Evolutionary conservation across 2,888 invertebrate genomes (phyloP), one percentile per base, ranked within the genome.

Genomic region (Stratiomys singularior): DNA sequence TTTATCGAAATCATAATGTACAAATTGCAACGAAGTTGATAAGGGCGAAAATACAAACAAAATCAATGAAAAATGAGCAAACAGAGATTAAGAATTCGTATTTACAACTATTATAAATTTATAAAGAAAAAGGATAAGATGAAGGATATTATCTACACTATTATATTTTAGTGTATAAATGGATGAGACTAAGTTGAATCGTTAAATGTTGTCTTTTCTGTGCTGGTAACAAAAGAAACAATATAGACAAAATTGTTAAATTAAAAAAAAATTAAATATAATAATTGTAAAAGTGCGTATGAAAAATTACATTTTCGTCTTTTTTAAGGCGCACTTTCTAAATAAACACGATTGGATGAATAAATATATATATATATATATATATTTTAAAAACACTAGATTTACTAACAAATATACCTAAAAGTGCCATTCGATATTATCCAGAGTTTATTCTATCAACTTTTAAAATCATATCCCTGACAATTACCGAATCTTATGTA

Each of bases 351-450:
- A 47, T 69, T 46, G 25, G 46, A 60, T 58, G 21, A 72, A 56
- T 56, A 72, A 13, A 52, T 18, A 52, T 37, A 37, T 9, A 37
- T n/a, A n/a, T n/a, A 37, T 52, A 52, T 18, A 60, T 60, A 23
- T 60, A 60, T 60, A 30, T 58, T 60, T 74, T 74, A 72, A 72
- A 37, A 28, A 60, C 4, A 5, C 58, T 74, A 74, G 74, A 74
- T 74, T 74, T 74, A 74, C 37, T 56, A 72, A 74, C 13, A 58
- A 58, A 74, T 37, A 58, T 74, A 74, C 74, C 74, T 74, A 74
- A 74, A 74, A 74, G 74, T 74, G 74, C 74, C 74, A 74, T 74
- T 74, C 74, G 58, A 74, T 58, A 74, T 74, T 74, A 74, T 60
- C 37, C 74, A 74, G 58, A 74, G 23, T 74, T 58, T 58, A 74